Evolutionary conservation across 2,113 vertebrate species (phyloP).

Genomic region (Saccopteryx leptura): DNA sequence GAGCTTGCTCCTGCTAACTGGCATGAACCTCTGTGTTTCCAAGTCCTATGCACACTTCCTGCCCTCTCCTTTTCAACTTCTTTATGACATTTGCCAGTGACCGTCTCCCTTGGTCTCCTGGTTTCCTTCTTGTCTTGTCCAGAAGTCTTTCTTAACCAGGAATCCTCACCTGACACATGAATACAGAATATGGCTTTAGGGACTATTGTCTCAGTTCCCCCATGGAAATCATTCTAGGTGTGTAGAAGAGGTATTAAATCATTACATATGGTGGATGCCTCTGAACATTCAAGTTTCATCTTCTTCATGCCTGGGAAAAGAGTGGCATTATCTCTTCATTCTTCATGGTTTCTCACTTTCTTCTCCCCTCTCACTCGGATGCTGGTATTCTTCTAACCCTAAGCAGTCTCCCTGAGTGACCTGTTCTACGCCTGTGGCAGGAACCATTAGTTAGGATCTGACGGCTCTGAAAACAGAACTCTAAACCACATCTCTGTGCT

Average conservation of each 20-base stretch:
- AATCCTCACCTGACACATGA: neutral
- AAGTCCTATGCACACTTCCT: neutral
- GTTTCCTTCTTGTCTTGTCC: neutral
- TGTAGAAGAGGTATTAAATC: neutral
- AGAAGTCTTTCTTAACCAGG: neutral
- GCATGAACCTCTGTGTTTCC: neutral
- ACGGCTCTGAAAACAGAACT: slow-evolving; percentile 11
- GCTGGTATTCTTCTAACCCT: neutral
- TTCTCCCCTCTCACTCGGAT: neutral
- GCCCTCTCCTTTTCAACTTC: neutral
- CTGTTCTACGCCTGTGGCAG: neutral
- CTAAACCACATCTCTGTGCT: neutral
- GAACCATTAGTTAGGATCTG: neutral
- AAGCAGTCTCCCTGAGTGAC: neutral
- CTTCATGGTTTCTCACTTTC: neutral
- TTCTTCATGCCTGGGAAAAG: neutral
- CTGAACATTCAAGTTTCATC: neutral
- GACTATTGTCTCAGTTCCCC: neutral
- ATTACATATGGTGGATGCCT: too few species aligned
- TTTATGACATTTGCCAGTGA: neutral
- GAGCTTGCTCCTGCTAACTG: neutral
- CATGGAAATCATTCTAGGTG: neutral
- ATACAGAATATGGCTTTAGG: neutral
- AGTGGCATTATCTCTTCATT: neutral
- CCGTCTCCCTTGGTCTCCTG: neutral